Conservation (phyloP, 2,797 vertebrate genomes). For the Pempheris klunzingeri region DNA sequence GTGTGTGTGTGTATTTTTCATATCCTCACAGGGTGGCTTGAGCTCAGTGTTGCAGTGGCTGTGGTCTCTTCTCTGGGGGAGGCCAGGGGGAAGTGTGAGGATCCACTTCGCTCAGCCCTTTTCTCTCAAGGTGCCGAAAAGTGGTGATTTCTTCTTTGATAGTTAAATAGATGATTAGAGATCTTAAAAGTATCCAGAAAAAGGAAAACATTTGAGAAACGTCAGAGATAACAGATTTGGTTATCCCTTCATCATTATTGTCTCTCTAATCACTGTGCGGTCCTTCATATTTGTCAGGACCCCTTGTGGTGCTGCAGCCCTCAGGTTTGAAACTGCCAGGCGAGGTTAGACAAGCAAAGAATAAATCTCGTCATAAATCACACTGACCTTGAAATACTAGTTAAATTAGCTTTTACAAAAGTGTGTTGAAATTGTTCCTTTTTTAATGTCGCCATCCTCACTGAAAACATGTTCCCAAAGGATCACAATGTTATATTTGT, state of each 20-base stretch:
- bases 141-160: neutral
- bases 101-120: slow-evolving; percentile 92
- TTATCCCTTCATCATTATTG: neutral
- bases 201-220: neutral
- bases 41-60: slow-evolving; percentile 67
- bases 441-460: neutral
- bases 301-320: neutral
- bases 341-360: neutral
- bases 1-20: slow-evolving; percentile 32
- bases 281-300: neutral
- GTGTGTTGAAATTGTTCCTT: neutral
- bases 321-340: neutral
- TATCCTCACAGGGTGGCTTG: slow-evolving; percentile 71
- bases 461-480: no score
- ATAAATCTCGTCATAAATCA: slow-evolving; percentile 9
- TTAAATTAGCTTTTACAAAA: slow-evolving; percentile 22
- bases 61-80: slow-evolving; percentile 71
- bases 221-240: neutral
- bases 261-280: neutral
- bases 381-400: slow-evolving; percentile 3
- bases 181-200: neutral
- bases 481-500: no score
- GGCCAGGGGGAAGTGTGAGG: slow-evolving; percentile 81
- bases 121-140: slow-evolving; percentile 92
- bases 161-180: neutral